Conservation (phyloP, 2,797 vertebrate species). For the Graptemys geographica region DNA sequence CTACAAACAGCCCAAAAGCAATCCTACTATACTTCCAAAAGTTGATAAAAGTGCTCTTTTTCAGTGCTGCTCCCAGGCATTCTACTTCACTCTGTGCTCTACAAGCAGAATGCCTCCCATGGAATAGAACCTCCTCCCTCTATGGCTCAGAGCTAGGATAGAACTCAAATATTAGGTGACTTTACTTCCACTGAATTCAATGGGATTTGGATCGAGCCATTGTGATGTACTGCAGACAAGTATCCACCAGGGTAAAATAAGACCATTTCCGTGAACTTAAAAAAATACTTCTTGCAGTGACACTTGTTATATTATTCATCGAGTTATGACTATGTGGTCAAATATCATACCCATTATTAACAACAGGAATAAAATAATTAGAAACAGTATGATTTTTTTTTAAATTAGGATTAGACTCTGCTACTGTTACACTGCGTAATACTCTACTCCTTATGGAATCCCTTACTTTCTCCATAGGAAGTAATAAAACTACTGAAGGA, state of each 20-base stretch:
- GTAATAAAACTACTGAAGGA: not conserved
- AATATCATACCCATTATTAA: not conserved
- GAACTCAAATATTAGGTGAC: not conserved
- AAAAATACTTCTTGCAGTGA: not conserved
- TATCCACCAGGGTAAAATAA: not conserved
- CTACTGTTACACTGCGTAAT: not conserved
- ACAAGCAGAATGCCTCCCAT: not conserved
- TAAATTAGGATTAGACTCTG: not conserved
- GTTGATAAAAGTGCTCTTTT: not conserved
- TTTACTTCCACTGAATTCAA: not conserved
- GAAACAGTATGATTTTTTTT: not conserved
- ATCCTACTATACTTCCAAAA: not conserved
- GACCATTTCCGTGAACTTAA: not conserved
- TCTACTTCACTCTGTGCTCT: not conserved
- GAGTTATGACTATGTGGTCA: not conserved
- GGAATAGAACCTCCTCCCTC: not conserved
- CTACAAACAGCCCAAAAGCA: not conserved
- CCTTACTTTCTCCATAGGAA: not conserved
- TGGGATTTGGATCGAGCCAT: not conserved
- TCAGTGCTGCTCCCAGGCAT: not conserved
- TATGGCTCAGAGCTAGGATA: not conserved
- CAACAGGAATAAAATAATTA: not conserved
- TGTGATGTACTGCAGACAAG: not conserved
- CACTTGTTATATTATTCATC: not conserved
- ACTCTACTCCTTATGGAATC: not conserved